Evolutionary conservation across 2,797 vertebrate species (phyloP), one percentile per base, ranked within the genome.

Genomic region (Spea hammondii): DNA sequence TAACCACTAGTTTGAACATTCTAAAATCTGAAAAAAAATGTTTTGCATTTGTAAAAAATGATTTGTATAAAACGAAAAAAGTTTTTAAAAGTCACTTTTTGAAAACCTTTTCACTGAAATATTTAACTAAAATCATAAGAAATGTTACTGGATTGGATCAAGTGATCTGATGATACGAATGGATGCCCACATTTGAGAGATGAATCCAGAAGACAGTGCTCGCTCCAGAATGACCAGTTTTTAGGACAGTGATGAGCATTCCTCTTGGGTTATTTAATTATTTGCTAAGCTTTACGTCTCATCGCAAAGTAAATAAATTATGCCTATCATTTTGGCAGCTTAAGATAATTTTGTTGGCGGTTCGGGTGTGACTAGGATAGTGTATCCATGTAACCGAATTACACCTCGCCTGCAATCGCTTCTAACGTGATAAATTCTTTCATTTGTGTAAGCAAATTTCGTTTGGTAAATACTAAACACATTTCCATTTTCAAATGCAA

Each of bases 391-490:
- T 99, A 99, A 99, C 95, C 94, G 95, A 98, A 99, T 99, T 99
- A 99, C 95, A 84, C 87, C 94, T 95, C 95, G 95, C 96, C 95
- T 95, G 96, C 97, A 95, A 98, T 98, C 97, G 96, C 97, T 98
- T 96, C 97, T 99, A 99, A 99, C 97, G 95, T 97, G 96, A 99
- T 98, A 98, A 98, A 99, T 99, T 96, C 96, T 98, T 98, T 99
- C 97, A 99, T 99, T 99, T 99, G 97, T 96, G 97, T 99, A 99
- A 98, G 97, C 97, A 99, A 98, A 99, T 98, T 96, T 97, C 94
- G 96, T 97, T 97, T 96, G 95, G 97, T 98, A 99, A 99, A 99
- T 98, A 98, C 97, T 97, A 98, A 99, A 97, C 97, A 96, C 97
- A 96, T 97, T 97, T 97, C 95, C 95, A 96, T 96, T 95, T 97